Evolutionary conservation across 2,888 invertebrate species (phyloP).

Genomic region (Pollenia angustigena): DNA sequence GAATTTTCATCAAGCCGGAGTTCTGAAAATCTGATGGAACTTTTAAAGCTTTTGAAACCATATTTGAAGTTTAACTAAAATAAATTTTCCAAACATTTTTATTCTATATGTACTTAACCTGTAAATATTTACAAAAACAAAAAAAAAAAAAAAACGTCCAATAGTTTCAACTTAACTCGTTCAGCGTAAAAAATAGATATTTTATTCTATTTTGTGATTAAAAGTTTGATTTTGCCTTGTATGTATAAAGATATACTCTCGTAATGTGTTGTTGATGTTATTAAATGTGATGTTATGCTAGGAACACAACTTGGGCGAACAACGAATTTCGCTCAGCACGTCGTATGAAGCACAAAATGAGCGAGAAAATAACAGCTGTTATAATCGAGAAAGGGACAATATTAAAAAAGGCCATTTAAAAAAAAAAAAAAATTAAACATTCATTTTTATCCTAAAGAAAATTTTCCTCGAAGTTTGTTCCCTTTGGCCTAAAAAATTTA

Average conservation of each 20-base stretch:
- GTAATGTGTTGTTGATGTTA: constrained; percentile 19
- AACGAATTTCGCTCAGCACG: no score
- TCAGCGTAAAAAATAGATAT: constrained; percentile 3
- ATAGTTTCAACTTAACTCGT: constrained; percentile 46
- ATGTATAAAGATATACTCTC: no score
- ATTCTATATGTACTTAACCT: constrained; percentile 10
- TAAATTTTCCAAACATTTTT: constrained; percentile 1
- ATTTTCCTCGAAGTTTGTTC: no score
- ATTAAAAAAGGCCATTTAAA: no score
- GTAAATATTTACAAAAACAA: constrained; percentile 11
- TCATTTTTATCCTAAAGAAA: no score
- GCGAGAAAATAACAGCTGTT: no score
- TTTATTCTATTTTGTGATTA: not conserved
- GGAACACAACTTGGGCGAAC: no score
- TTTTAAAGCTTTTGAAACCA: constrained; percentile 44
- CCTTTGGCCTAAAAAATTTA: no score
- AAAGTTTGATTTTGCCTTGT: not conserved
- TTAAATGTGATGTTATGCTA: not conserved
- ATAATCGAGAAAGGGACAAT: no score
- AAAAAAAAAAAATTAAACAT: no score
- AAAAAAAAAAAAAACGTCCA: constrained; percentile 41
- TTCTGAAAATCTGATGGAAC: constrained; percentile 27
- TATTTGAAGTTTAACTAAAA: constrained; percentile 54
- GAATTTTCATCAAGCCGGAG: constrained; percentile 58
- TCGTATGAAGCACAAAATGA: no score